Percentiles rank a stretch among this genome's conserved stretches.
Evolutionary conservation across 2,888 invertebrate genomes (phyloP).

Genomic region (Lepidocyrtoides sp.): DNA sequence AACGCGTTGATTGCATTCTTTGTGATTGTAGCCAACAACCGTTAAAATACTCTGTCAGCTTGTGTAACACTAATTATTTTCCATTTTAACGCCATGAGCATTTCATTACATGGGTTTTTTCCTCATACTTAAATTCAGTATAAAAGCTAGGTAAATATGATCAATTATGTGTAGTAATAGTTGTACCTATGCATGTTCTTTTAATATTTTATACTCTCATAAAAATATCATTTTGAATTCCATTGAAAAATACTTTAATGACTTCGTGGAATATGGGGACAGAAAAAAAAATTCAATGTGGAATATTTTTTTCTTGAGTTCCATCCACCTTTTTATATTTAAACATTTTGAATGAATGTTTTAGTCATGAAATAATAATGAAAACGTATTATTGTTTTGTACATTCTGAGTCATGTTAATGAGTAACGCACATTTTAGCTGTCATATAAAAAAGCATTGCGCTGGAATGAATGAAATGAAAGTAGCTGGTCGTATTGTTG

Average conservation of each 20-base stretch:
- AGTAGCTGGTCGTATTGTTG: not conserved
- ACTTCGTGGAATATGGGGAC: not conserved
- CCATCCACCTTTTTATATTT: constrained; percentile 3
- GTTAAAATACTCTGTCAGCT: constrained; percentile 14
- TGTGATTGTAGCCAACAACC: constrained; percentile 7
- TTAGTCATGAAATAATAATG: constrained; percentile 13
- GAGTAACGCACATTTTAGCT: constrained; percentile 24
- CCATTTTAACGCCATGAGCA: constrained; percentile 16
- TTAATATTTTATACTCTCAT: not conserved
- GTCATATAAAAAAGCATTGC: constrained; percentile 2
- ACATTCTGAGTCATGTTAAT: constrained; percentile 34
- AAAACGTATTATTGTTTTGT: not conserved
- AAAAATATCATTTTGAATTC: constrained; percentile 35
- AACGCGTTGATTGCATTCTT: constrained; percentile 5
- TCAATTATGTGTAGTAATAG: not conserved
- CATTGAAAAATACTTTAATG: constrained; percentile 15
- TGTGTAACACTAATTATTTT: constrained; percentile 22
- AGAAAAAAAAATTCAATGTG: not conserved
- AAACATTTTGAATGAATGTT: constrained; percentile 14
- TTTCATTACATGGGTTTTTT: no score
- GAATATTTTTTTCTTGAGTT: constrained; percentile 5
- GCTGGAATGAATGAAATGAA: constrained; percentile 43
- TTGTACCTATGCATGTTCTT: not conserved
- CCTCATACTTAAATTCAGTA: not conserved
- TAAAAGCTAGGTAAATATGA: not conserved